Conservation (phyloP, 2,113 vertebrate species). For the Neotoma lepida region DNA sequence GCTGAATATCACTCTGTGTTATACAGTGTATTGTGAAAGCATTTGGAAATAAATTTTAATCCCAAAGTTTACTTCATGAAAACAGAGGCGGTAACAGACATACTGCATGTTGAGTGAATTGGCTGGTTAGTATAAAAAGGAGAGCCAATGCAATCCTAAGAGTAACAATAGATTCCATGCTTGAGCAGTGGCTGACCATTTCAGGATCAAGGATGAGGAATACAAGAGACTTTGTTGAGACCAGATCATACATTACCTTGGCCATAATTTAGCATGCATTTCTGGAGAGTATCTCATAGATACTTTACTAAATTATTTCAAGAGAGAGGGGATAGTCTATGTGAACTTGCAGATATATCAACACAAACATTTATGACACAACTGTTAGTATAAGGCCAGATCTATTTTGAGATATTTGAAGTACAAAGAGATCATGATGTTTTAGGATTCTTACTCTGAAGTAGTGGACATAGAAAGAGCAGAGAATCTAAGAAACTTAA, state of each 20-base stretch:
- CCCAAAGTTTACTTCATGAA: background rate
- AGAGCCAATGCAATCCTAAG: background rate
- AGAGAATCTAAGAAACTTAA: background rate
- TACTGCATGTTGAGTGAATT: background rate
- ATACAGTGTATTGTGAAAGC: background rate
- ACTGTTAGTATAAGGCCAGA: background rate
- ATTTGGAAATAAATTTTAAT: background rate
- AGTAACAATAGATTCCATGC: background rate
- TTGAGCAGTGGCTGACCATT: background rate
- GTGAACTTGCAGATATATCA: background rate
- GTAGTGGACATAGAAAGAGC: background rate
- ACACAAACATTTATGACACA: background rate
- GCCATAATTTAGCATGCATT: background rate
- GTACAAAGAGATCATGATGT: background rate
- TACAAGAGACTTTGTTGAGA: background rate
- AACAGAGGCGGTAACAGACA: background rate
- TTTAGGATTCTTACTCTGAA: background rate
- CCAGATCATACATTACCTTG: background rate
- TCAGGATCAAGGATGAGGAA: background rate
- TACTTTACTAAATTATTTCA: background rate
- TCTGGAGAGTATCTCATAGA: background rate
- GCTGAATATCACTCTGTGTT: background rate
- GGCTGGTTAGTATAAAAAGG: background rate
- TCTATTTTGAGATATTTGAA: background rate
- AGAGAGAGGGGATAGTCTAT: background rate